A percentile compares a stretch with the other conserved stretches of the same genome.
Conservation (phyloP, 2,113 vertebrate genomes). For the Neotoma lepida region DNA sequence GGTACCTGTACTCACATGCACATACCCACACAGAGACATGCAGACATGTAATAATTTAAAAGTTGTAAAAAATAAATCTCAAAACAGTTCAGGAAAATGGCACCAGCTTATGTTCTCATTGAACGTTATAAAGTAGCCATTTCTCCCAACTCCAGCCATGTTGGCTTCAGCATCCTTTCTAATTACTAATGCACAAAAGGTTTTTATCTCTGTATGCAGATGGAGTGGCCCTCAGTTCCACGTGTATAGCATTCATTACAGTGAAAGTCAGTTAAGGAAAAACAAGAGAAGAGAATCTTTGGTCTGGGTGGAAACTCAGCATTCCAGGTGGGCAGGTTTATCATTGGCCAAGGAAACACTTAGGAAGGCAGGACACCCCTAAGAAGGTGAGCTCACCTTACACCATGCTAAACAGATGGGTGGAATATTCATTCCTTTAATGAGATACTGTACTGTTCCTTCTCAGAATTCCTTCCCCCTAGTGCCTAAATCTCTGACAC, state of each 20-base stretch:
- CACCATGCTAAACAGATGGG: neutral
- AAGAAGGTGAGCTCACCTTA: neutral
- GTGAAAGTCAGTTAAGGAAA: neutral
- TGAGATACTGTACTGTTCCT: neutral
- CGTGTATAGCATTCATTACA: neutral
- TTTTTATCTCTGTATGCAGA: neutral
- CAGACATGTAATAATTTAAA: neutral
- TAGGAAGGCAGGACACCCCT: neutral
- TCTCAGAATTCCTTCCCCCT: neutral
- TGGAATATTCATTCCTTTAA: neutral
- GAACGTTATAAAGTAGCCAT: neutral
- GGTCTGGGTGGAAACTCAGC: neutral
- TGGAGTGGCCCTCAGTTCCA: neutral
- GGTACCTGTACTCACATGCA: too few species aligned
- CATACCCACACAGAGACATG: neutral
- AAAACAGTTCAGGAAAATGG: neutral
- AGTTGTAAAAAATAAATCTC: neutral
- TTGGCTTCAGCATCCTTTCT: slow-evolving; percentile 12
- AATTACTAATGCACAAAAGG: neutral
- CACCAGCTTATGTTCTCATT: neutral
- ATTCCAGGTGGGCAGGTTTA: neutral
- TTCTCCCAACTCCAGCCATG: neutral
- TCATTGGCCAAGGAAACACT: neutral
- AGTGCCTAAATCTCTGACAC: neutral
- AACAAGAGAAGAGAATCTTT: neutral